phyloP scores from a whole-genome alignment of 2,113 vertebrate genomes.

The Microtus pennsylvanicus region DNA sequence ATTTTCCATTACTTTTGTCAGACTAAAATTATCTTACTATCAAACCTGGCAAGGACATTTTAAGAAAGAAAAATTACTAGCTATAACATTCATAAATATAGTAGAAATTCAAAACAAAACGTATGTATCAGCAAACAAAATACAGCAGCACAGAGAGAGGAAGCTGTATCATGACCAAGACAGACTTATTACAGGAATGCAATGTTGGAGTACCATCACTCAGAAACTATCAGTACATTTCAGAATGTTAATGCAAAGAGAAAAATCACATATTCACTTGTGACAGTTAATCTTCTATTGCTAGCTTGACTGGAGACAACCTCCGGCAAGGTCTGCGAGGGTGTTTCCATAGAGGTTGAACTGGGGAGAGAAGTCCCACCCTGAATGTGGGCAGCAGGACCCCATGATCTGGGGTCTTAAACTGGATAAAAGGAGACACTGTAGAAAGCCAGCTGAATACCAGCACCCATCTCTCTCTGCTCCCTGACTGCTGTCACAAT shows the following conservation, averaged over 20 bases:
- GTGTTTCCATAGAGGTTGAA: neutral
- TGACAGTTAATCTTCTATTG: neutral
- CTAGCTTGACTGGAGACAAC: neutral
- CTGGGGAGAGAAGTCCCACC: neutral
- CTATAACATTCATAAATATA: neutral
- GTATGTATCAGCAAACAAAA: neutral
- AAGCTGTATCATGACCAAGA: neutral
- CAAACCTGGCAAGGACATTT: neutral
- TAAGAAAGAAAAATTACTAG: slow-evolving; percentile 5
- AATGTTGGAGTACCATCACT: neutral
- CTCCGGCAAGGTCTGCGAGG: neutral
- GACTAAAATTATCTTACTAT: neutral
- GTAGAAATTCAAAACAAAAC: neutral
- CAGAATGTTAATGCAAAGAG: neutral
- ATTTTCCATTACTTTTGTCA: neutral
- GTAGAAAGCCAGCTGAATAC: neutral
- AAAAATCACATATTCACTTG: neutral
- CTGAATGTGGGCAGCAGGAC: neutral
- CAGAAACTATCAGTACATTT: neutral
- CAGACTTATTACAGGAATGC: neutral
- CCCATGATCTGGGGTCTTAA: neutral
- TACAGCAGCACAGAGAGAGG: neutral
- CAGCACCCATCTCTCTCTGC: neutral
- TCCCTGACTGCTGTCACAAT: neutral
- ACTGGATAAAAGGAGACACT: neutral